Evolutionary conservation across 2,888 invertebrate species (phyloP), one percentile per base, ranked within the genome.

Genomic region (Chymomyza fuscimana): DNA sequence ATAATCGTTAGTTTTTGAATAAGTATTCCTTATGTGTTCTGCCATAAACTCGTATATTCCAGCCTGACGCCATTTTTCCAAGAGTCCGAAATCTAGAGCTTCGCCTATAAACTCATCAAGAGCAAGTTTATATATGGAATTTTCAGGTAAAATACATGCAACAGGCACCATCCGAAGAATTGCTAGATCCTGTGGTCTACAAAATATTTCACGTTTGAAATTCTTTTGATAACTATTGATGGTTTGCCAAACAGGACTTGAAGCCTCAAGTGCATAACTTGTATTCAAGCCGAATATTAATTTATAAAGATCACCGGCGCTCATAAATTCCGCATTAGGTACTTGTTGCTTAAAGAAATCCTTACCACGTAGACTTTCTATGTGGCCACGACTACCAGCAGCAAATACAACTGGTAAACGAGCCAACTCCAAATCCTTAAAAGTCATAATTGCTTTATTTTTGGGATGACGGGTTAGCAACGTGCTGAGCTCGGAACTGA

Each of bases 391-490:
- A 32, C 32, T 5, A n/a, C 4, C 5, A 9, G 19, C 9, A 15
- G 19, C 1, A 1, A 82, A 61, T 1, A 63, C 0, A 0, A 86
- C 77, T 0, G 81, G 70, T 9, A 82, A 5, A 1, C 63, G 10
- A 9, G 77, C 80, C 1, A 63, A 58, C 10, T 25, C 46, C 9
- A 86, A 65, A 32, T 82, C 54, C 0, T 70, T 46, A 4, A 61
- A 80, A 51, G 7, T 78, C 2, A 56, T 15, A 0, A 86, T 77
- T 9, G 61, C 56, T 1, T 19, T 16, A 5, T 40, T 16, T 2
- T 67, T 69, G 0, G 78, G 81, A 5, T 12, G 58, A 12, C 68
- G 71, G 59, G 74, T 82, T 15, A 82, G 2, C 6, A 80, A 9
- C 4, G 73, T 69, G 56, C 70, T 80, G 2, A 67, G 2, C 1